phyloP scores from a whole-genome alignment of 2,797 vertebrate species.

The Dipus sagitta region DNA sequence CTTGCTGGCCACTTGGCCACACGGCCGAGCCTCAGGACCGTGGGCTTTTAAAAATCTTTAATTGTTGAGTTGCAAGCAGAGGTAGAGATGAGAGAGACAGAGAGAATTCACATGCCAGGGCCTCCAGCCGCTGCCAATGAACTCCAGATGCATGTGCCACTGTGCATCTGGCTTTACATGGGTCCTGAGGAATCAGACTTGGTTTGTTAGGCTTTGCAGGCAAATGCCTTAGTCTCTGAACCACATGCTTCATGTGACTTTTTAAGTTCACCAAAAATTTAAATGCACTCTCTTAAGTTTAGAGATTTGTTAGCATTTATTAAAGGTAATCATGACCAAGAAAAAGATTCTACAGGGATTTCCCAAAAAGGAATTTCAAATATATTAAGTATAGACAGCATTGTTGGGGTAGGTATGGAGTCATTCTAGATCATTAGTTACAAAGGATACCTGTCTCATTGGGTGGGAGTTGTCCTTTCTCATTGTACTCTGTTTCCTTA shows the following conservation, averaged over 20 bases:
- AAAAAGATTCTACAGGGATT: slow-evolving; percentile 19
- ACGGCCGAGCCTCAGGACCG: too few species aligned
- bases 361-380: slow-evolving; percentile 33
- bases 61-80: too few species aligned
- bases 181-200: too few species aligned
- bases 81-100: too few species aligned
- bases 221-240: too few species aligned
- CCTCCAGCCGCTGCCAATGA: too few species aligned
- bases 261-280: not conserved
- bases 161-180: too few species aligned
- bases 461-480: slow-evolving; percentile 54
- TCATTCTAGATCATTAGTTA: not conserved
- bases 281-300: not conserved
- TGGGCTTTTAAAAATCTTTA: too few species aligned
- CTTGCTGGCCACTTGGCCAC: not conserved
- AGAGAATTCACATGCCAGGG: too few species aligned
- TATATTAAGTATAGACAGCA: not conserved
- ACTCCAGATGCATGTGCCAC: too few species aligned
- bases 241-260: not conserved
- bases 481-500: not conserved
- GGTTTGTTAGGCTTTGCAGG: too few species aligned
- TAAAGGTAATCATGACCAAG: slow-evolving; percentile 13
- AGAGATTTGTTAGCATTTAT: slow-evolving; percentile 19
- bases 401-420: not conserved
- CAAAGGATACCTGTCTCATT: not conserved